Conservation (phyloP, 2,113 vertebrate species). For the Globicephala melas region DNA sequence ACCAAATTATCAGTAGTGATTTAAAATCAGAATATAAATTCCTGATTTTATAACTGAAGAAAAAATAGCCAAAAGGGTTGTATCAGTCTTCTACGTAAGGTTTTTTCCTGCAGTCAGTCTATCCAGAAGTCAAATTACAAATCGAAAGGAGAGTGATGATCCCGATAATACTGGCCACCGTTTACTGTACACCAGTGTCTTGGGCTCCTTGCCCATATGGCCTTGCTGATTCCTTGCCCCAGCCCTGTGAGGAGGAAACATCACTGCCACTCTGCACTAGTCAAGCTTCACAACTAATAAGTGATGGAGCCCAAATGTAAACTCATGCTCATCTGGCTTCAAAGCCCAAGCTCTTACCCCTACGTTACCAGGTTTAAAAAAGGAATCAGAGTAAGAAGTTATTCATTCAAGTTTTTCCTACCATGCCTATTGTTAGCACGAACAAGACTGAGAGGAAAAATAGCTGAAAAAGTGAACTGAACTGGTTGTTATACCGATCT, state of each 20-base stretch:
- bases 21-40: neutral
- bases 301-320: neutral
- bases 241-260: neutral
- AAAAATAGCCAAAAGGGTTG: neutral
- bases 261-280: neutral
- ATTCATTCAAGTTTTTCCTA: neutral
- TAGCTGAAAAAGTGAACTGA: neutral
- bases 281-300: neutral
- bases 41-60: neutral
- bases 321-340: neutral
- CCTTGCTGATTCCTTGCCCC: neutral
- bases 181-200: fast-evolving
- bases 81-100: neutral
- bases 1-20: neutral
- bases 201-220: fast-evolving
- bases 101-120: neutral
- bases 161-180: fast-evolving
- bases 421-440: neutral
- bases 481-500: neutral
- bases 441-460: neutral
- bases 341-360: neutral
- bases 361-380: neutral
- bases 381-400: neutral
- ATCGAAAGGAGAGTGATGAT: neutral
- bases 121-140: neutral